Base-by-base conservation (phyloP, 2,888 invertebrate species). In the Thyatira batis region DNA sequence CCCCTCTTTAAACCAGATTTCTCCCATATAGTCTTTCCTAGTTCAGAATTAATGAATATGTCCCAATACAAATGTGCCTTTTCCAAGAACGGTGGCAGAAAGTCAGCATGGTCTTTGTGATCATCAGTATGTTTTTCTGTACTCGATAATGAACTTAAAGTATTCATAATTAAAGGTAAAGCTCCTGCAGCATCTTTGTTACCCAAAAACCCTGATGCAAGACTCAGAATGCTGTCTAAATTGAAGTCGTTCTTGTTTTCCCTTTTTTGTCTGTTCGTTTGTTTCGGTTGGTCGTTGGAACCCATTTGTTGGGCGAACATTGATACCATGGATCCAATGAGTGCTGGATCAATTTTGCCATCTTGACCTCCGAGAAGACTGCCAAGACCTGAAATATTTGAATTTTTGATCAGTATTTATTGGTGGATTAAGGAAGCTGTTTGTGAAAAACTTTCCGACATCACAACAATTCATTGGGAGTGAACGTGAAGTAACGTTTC, bases 61-160 rank as follows among this genome's bases (percentile, higher is more conserved):
- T 97, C 96, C 94, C 96, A 96, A 71, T 95, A 93, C 1, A 96
- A 85, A 78, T 96, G 96, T 1, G 94, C 77, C 63, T 95, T 90
- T 54, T 91, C 91, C 20, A 80, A 94, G 75, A 81, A 95, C 71
- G 56, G 96, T 0, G 96, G 96, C 60, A 97, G 82, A 66, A 95
- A 94, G 80, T 94, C 94, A 0, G 95, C 94, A 65, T 96, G 96
- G 44, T 93, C 94, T 52, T 95, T 94, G 70, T 96, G 95, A 0
- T 92, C 92, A 20, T 93, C 92, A 28, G 93, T 93, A 0, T 93
- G 89, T 57, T 93, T 93, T 63, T 95, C 94, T 8, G 93, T 93
- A 6, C 94, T 94, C 6, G 93, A 90, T 57, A 95, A 92, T 0
- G 94, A 92, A 54, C 86, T 93, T 0, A 96, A 76, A 0, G 94